A percentile compares a stretch with the other conserved stretches of the same genome.
phyloP scores from a whole-genome alignment of 2,113 vertebrate species.

The Corythornis madagascariensis region DNA sequence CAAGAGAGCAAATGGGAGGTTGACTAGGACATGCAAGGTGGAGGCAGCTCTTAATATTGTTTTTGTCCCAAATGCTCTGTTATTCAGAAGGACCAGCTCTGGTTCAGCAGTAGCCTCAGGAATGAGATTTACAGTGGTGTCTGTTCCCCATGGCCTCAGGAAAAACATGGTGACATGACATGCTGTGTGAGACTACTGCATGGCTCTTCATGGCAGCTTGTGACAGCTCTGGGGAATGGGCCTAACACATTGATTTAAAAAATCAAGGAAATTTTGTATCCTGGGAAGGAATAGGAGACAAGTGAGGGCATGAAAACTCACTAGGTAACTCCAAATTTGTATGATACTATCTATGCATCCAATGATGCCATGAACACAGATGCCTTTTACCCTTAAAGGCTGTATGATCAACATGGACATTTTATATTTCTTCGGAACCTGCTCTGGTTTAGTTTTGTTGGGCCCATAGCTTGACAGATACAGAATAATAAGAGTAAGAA shows the following conservation, averaged over 20 bases:
- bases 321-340: not conserved
- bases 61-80: not conserved
- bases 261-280: not conserved
- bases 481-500: not conserved
- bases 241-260: not conserved
- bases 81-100: not conserved
- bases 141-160: not conserved
- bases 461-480: not conserved
- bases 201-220: not conserved
- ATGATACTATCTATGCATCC: not conserved
- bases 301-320: not conserved
- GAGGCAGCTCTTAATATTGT: not conserved
- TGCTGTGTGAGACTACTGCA: not conserved
- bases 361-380: not conserved
- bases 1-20: not conserved
- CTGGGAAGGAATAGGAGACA: not conserved
- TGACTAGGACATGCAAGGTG: not conserved
- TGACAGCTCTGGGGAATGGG: not conserved
- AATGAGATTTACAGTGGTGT: not conserved
- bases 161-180: rapidly evolving
- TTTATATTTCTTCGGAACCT: not conserved
- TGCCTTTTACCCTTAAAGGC: not conserved
- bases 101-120: not conserved
- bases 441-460: not conserved
- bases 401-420: not conserved